Percentiles rank a stretch among this genome's conserved stretches.
Evolutionary conservation across 2,113 vertebrate species (phyloP).

Genomic region (Potamarius usumacintae): DNA sequence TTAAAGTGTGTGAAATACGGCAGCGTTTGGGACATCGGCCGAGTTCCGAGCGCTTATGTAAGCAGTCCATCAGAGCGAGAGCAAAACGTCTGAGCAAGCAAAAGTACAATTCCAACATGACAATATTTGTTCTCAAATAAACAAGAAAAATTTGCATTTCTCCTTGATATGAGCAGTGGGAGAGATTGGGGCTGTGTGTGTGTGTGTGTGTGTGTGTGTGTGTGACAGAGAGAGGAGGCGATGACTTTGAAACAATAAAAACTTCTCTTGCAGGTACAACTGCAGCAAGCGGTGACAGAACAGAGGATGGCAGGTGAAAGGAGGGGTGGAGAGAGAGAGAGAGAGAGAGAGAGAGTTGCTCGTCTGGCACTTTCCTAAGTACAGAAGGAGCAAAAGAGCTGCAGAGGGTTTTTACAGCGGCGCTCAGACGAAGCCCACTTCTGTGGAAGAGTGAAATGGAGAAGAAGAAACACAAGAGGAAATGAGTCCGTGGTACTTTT

Average conservation of each 20-base stretch:
- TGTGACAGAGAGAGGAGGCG: neutral
- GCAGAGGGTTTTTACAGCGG: neutral
- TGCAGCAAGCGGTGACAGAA: slow-evolving; percentile 7
- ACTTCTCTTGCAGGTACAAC: neutral
- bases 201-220: neutral
- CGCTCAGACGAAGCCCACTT: neutral
- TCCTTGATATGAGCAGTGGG: neutral
- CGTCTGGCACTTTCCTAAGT: neutral
- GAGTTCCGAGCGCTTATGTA: neutral
- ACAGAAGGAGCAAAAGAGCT: neutral
- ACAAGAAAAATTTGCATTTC: neutral
- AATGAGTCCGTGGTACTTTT: neutral
- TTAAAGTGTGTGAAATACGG: neutral
- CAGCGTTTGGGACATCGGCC: neutral
- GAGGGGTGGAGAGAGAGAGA: neutral
- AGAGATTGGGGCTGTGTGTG: neutral
- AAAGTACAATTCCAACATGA: slow-evolving; percentile 7
- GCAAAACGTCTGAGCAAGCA: neutral
- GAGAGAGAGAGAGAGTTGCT: neutral
- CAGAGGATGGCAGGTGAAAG: neutral
- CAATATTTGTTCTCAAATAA: neutral
- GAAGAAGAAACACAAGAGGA: neutral
- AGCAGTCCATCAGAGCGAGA: neutral
- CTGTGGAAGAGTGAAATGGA: neutral
- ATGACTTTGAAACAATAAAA: slow-evolving; percentile 19